phyloP scores from a whole-genome alignment of 2,888 invertebrate genomes.

The Alloscopus bannaensis region DNA sequence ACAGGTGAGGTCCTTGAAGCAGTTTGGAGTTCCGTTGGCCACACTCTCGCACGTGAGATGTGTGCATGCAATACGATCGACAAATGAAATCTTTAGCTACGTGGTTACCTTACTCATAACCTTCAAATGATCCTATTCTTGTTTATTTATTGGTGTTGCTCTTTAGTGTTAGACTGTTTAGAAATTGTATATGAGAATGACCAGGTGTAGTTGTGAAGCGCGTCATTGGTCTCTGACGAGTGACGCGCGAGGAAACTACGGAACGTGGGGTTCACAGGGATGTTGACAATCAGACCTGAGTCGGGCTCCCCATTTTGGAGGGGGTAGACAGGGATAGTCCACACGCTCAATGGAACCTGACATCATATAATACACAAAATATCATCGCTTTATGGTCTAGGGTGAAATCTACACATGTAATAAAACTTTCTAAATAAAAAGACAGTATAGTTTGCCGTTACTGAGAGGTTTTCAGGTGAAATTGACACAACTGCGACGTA shows the following conservation, averaged over 20 bases:
- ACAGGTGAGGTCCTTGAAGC: slow-evolving; percentile 13
- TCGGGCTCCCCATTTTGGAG: slow-evolving; percentile 51
- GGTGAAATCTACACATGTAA: not conserved
- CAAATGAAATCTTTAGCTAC: slow-evolving; percentile 45
- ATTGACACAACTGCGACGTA: slow-evolving; percentile 32
- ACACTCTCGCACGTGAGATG: slow-evolving; percentile 23
- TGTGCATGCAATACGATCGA: slow-evolving; percentile 25
- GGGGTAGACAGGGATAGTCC: slow-evolving; percentile 44
- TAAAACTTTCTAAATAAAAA: not conserved
- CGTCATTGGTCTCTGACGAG: not conserved
- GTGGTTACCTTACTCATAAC: slow-evolving; percentile 17
- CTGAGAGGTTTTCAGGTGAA: slow-evolving; percentile 24
- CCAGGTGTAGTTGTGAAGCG: slow-evolving; percentile 34
- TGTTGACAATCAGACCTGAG: slow-evolving; percentile 29
- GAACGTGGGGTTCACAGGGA: slow-evolving; percentile 46
- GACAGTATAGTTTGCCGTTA: not conserved
- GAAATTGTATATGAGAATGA: slow-evolving; percentile 32
- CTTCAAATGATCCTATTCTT: not conserved
- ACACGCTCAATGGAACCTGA: slow-evolving; percentile 34
- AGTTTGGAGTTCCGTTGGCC: slow-evolving; percentile 23
- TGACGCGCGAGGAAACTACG: slow-evolving; percentile 21
- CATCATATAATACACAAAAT: not conserved
- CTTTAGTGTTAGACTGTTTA: not conserved
- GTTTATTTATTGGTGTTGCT: not conserved
- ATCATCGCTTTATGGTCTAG: not conserved